Base-by-base conservation (phyloP, 2,888 invertebrate genomes). In the Drosophila suboccidentalis region DNA sequence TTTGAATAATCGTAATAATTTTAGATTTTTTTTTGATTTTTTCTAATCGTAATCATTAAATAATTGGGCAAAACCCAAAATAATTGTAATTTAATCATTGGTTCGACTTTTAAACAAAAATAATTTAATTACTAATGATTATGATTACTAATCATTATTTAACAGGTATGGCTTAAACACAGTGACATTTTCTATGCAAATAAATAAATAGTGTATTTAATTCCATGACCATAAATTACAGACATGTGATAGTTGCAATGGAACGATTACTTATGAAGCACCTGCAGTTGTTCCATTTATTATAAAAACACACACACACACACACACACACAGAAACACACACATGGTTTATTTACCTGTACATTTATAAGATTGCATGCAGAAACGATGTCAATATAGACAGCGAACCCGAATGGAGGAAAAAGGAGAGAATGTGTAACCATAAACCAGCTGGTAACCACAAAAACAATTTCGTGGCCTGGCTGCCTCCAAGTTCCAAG, bases 311-410 rank as follows among this genome's bases (percentile, higher is more conserved):
- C 19, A 34, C 29, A 29, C 34, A 38, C 59, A 43, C n/a, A n/a
- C 32, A 67, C 58, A 36, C 44, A 38, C 29, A 9, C 15, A 32
- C 46, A 49, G 54, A 19, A 19, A 46, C 43, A 38, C 76, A 41
- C 58, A 26, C 11, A 3, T 32, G 11, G 9, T 19, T 32, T 26
- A 19, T 44, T 46, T 34, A 54, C 19, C 17, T 44, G 47, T 34
- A 49, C 84, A 81, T 71, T 89, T 81, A 71, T 89, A 87, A 79
- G 79, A 79, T 69, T 82, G 85, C 82, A 78, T 89, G 78, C 69
- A 71, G 58, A 64, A 69, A 70, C 67, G 81, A 80, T 83, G 86
- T 82, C 86, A 80, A 75, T 71, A 72, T 69, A 62, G 63, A 73
- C n/a, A 64, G 22, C 44, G 46, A 63, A 41, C 41, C 29, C 50